Base-by-base conservation (phyloP, 2,797 vertebrate species). In the Sebastes iracundus region DNA sequence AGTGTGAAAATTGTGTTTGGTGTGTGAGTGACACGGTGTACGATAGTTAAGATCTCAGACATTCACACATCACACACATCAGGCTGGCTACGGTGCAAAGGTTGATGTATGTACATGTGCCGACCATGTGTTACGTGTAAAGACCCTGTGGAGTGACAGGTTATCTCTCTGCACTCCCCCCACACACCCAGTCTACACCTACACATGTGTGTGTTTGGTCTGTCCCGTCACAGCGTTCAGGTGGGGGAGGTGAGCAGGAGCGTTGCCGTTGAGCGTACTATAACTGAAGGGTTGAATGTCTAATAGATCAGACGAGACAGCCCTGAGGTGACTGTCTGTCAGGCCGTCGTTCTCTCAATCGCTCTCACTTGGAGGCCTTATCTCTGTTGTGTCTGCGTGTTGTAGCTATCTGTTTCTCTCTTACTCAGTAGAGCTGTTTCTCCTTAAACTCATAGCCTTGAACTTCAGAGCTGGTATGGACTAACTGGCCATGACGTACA, bases 251-350 rank as follows among this genome's bases (percentile, higher is more conserved):
- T 61, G 77, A 72, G 68, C 25, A 25, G 55, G 72, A 60, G 68
- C 6, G 4, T 56, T n/a, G 73, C 60, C 6, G 49, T 80, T 72
- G 78, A 75, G 66, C 3, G 10, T 52, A 32, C 53, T 70, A 78
- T 88, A 86, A 90, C 77, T 75, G 87, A 82, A 83, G 77, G 56
- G 79, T 74, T 87, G 88, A 89, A 74, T 77, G 87, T 88, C 73
- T 90, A 86, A 91, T 88, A 80, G 87, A 93, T 92, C 78, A 88
- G 79, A 83, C 16, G 28, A 92, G 92, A 83, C 85, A 89, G 86
- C 86, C 89, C 88, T 33, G 85, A 90, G 87, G 88, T 91, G 89
- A 88, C 82, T 77, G 84, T 87, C 79, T 89, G 85, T 90, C 90
- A 91, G 80, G 18, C 65, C n/a, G 74, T 66, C 77, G 14, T 75